Evolutionary conservation across 2,113 vertebrate genomes (phyloP), one percentile per base, ranked within the genome.

Genomic region (Percina caprodes): DNA sequence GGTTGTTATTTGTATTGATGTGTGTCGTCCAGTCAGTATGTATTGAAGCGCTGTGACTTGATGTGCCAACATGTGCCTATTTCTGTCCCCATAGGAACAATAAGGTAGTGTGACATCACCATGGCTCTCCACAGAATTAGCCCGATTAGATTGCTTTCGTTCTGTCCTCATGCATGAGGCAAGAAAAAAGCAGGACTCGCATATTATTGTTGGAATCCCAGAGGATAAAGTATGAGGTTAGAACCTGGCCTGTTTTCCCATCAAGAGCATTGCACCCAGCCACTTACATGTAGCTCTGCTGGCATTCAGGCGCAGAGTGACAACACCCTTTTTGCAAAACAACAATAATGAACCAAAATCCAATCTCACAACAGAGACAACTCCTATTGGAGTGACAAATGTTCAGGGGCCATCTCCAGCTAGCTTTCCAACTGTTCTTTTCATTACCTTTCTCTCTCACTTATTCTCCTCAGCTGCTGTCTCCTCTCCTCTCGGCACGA

Each of bases 381-480:
- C 78, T 90, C 76, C 86, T 84, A 73, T 92, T 85, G 89, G 90
- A 93, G 92, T 94, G 92, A 94, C 89, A 94, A 92, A 95, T 92
- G 91, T 88, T 87, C 72, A 63, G 83, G 76, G 85, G 84, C 79
- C 88, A 85, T 88, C 92, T 90, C 82, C 84, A 86, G 87, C 89
- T 52, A 86, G 86, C 83, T 92, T 88, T 85, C 90, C 86, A 81
- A 93, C 92, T 88, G 89, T 93, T 92, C 88, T 88, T 87, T 92
- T 92, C 92, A 93, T 93, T 92, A 92, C 89, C 89, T 87, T 76
- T 83, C 86, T 84, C 86, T 82, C 86, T 92, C 82, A 68, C 89
- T 89, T 89, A 89, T 91, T 87, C 83, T 86, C 79, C 90, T 86
- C 86, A 70, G 85, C 83, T 6, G 39, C 82, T 35, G n/a, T 77